A percentile compares a stretch with the other conserved stretches of the same genome.
Evolutionary conservation across 2,113 vertebrate species (phyloP).

Genomic region (Telmatochromis bifrenatus): DNA sequence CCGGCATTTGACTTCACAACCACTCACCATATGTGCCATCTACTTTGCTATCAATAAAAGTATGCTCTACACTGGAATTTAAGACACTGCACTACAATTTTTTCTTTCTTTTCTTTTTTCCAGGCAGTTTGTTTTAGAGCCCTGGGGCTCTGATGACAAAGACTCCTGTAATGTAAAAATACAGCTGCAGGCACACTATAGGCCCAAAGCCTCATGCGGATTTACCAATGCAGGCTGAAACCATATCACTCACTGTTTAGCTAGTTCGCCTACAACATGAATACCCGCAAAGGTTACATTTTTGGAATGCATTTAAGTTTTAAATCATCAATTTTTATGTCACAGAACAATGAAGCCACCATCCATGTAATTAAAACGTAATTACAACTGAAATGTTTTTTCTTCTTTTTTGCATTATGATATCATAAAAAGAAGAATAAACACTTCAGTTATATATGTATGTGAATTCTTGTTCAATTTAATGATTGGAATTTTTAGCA

Average conservation of each 20-base stretch:
- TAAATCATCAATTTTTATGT: background rate
- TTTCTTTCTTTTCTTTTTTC: background rate
- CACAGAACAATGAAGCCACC: background rate
- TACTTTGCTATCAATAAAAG: background rate
- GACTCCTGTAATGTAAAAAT: background rate
- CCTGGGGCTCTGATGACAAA: background rate
- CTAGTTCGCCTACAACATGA: background rate
- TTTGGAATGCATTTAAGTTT: background rate
- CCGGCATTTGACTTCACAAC: background rate
- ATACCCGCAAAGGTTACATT: background rate
- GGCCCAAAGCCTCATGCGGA: background rate
- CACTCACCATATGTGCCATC: background rate
- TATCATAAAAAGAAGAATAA: background rate
- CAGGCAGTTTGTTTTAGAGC: constrained; percentile 8
- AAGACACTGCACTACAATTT: background rate
- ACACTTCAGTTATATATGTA: background rate
- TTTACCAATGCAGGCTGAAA: background rate
- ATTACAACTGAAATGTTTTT: background rate
- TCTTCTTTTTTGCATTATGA: background rate
- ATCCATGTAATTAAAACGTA: background rate
- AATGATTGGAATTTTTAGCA: background rate
- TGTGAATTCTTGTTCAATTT: background rate
- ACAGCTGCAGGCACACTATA: background rate
- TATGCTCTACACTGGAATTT: background rate
- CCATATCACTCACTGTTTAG: background rate